Conservation (phyloP, 2,797 vertebrate species). For the Harpagifer antarcticus region DNA sequence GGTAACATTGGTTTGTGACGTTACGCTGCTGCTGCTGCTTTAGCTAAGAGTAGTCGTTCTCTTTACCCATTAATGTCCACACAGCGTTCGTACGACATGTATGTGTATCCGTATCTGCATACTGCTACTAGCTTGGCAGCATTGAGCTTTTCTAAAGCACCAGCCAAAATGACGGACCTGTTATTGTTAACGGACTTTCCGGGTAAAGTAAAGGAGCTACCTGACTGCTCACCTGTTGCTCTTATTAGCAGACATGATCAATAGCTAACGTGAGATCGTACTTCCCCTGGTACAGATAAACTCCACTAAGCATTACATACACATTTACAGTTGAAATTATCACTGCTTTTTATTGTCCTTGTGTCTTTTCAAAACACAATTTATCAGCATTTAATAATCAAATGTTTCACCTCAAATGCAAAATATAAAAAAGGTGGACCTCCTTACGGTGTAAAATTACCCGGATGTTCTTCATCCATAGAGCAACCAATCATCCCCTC, state of each 20-base stretch:
- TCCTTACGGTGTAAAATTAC: no score
- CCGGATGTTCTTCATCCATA: no score
- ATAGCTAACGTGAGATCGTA: neutral
- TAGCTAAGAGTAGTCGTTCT: neutral
- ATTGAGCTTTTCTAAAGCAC: neutral
- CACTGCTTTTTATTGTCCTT: no score
- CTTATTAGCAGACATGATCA: neutral
- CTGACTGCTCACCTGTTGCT: slow-evolving; percentile 52
- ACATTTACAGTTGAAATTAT: no score
- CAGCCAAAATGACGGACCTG: neutral
- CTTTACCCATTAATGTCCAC: rapidly evolving
- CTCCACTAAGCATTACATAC: neutral
- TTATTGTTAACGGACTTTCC: neutral
- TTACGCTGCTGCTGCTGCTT: neutral
- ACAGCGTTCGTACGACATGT: rapidly evolving
- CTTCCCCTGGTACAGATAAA: neutral
- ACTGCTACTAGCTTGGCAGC: slow-evolving; percentile 2
- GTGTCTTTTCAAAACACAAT: no score
- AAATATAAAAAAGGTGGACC: no score
- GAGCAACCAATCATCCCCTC: no score
- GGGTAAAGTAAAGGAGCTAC: neutral
- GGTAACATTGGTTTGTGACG: slow-evolving; percentile 8
- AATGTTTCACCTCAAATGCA: no score
- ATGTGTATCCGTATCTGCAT: rapidly evolving
- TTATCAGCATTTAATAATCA: no score